Evolutionary conservation across 2,888 invertebrate species (phyloP).

Genomic region (Miltochrista miniata): DNA sequence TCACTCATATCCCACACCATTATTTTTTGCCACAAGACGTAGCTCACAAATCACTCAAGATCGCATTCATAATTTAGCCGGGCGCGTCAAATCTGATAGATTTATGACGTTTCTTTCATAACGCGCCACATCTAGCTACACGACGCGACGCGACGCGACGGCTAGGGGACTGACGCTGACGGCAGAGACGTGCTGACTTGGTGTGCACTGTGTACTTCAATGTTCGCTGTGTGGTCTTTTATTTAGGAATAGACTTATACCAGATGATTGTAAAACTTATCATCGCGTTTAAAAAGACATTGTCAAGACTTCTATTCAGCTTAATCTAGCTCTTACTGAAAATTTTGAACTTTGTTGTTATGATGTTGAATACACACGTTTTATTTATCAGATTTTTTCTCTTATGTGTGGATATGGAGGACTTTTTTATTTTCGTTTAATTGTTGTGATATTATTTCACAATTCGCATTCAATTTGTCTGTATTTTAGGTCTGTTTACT

Average conservation of each 20-base stretch:
- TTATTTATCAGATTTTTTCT: no score
- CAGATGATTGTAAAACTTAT: neutral
- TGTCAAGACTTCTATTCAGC: no score
- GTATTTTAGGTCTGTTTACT: no score
- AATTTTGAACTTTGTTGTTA: no score
- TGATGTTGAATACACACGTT: no score
- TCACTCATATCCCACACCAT: conserved; percentile 30
- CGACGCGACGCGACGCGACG: no score
- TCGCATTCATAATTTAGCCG: conserved; percentile 65
- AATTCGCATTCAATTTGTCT: no score
- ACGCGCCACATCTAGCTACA: conserved; percentile 46
- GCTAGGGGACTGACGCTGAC: conserved; percentile 10
- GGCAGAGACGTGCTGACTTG: conserved; percentile 3
- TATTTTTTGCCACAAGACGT: conserved; percentile 39
- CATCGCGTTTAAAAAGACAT: no score
- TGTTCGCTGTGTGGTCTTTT: conserved; percentile 8
- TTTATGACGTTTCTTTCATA: conserved; percentile 74
- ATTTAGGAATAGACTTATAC: conserved; percentile 8
- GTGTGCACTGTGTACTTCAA: neutral
- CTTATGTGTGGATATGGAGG: no score
- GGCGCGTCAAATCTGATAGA: conserved; percentile 67
- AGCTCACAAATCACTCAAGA: conserved; percentile 71
- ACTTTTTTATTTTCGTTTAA: no score
- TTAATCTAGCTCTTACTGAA: no score
- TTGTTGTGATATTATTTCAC: no score